Base-by-base conservation (phyloP, 23 tunicate genomes). In the Trididemnum miniatum region DNA sequence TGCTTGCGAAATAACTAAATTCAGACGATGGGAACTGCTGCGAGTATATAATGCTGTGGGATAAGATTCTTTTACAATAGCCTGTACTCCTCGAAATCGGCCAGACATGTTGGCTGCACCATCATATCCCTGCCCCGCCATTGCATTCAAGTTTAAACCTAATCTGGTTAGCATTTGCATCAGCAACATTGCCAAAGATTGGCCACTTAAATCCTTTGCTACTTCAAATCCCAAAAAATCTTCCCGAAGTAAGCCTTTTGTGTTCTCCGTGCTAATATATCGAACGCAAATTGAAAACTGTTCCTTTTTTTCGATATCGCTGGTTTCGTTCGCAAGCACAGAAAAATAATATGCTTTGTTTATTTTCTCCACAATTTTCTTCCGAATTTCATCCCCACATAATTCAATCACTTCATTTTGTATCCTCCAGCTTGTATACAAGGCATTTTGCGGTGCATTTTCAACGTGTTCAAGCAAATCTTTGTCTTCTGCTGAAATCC, bases 21-120 rank as follows among this genome's bases (percentile, higher is more conserved):
- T 80, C 0, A 80, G 84, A 3, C 57, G 36, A 27, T 80, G 84
- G 2, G 84, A 80, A 1, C 37, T n/a, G n/a, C n/a, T n/a, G n/a
- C n/a, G n/a, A n/a, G n/a, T n/a, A n/a, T n/a, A n/a, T n/a, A n/a
- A n/a, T n/a, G n/a, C n/a, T n/a, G n/a, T n/a, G n/a, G n/a, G n/a
- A n/a, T n/a, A n/a, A n/a, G n/a, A n/a, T n/a, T n/a, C n/a, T n/a
- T n/a, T n/a, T n/a, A n/a, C n/a, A n/a, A n/a, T n/a, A n/a, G n/a
- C n/a, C n/a, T n/a, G n/a, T n/a, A n/a, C n/a, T n/a, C n/a, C n/a
- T n/a, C n/a, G n/a, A n/a, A n/a, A n/a, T n/a, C n/a, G n/a, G n/a
- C n/a, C n/a, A n/a, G n/a, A n/a, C n/a, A n/a, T n/a, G n/a, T n/a
- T n/a, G n/a, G n/a, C n/a, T n/a, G n/a, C n/a, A n/a, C n/a, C n/a